Evolutionary conservation across 2,888 invertebrate species (phyloP), one percentile per base, ranked within the genome.

Genomic region (Dasysyrphus tricinctus): DNA sequence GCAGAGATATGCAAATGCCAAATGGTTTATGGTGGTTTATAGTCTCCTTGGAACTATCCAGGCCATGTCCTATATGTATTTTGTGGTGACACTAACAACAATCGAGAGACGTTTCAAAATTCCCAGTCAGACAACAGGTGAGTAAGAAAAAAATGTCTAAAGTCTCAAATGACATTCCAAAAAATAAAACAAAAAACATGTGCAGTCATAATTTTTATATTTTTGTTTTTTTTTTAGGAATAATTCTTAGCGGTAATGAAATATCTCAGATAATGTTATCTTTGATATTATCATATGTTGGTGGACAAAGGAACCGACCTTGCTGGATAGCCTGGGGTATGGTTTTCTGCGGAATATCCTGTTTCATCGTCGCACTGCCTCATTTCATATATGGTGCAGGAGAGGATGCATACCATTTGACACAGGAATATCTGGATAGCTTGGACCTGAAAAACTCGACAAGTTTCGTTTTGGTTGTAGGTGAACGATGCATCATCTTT

Each of bases 21-120:
- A 93, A 89, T 92, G 92, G 77, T 95, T 95, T 90, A 93, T 95
- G 90, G 91, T 93, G 6, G 93, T 95, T 12, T 95, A 95, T 88
- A 95, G 95, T 12, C 90, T 95, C 12, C 91, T 95, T 49, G 95
- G 95, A 37, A 94, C 95, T 75, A 94, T 94, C 12, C 95, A 95
- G 89, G 94, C 95, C 70, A 95, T 95, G 94, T 94, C 95, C 29
- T 95, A 94, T 89, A 94, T 95, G 90, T 95, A 95, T 89, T 94
- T 95, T 89, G 93, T 94, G 8, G 95, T 95, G 14, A 95, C 95
- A 12, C 92, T 95, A 88, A 95, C 95, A 69, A 95, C 95, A 5
- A 91, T 95, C 89, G 95, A 95, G 89, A 95, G 94, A 89, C 93
- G 95, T 87, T 95, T 95, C 91, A 95, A 95, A 91, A 95, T 95